A percentile compares a stretch with the other conserved stretches of the same genome.
phyloP scores from a whole-genome alignment of 2,888 invertebrate species.

The Tanaodytes sp. region DNA sequence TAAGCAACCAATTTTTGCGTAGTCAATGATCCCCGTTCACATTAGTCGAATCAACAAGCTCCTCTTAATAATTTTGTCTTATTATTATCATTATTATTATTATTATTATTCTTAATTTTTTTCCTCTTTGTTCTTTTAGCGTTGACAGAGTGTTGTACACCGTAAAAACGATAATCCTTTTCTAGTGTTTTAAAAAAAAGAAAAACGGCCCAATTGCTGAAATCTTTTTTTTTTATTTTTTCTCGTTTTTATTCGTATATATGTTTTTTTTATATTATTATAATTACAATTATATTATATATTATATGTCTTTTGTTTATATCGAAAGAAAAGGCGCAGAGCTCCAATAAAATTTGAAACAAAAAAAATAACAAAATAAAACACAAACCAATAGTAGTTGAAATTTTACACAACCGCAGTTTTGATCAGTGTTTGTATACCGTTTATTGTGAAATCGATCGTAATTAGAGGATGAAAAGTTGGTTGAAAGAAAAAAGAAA shows the following conservation, averaged over 20 bases:
- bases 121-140: conserved; percentile 28
- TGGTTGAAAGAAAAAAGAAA: background rate
- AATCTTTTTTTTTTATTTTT: conserved; percentile 7
- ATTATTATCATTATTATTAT: conserved; percentile 2
- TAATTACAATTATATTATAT: conserved; percentile 39
- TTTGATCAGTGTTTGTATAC: no score
- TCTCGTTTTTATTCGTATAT: conserved; percentile 36
- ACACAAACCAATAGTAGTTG: no score
- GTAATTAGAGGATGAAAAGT: no score
- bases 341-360: background rate
- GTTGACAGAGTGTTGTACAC: conserved; percentile 44
- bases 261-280: conserved; percentile 31
- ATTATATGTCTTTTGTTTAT: conserved; percentile 25
- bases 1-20: conserved; percentile 20
- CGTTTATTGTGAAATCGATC: no score
- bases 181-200: conserved; percentile 22
- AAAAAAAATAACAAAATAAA: background rate
- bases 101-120: no score
- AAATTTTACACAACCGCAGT: no score
- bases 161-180: conserved; percentile 23
- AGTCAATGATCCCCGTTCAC: conserved; percentile 13
- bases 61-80: background rate
- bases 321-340: conserved; percentile 10
- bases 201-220: conserved; percentile 12
- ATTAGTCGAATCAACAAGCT: background rate